phyloP scores from a whole-genome alignment of 2,888 invertebrate species.

The Zygogramma bicolorata region DNA sequence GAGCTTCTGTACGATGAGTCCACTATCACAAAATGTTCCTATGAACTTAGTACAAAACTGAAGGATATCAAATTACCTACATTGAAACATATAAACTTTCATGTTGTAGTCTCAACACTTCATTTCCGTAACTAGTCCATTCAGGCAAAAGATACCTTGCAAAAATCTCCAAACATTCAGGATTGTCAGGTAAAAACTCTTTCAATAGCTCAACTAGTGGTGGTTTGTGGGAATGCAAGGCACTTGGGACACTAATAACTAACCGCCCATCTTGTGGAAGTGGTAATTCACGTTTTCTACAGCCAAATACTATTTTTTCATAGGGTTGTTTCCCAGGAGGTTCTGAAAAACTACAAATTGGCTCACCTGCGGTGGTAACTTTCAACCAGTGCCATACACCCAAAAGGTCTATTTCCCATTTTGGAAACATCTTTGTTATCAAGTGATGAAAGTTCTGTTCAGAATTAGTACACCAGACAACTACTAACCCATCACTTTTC shows the following conservation, averaged over 20 bases:
- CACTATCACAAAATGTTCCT: neutral
- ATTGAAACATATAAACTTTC: constrained; percentile 66
- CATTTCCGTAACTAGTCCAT: constrained; percentile 89
- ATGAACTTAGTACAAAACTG: neutral
- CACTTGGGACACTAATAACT: constrained; percentile 88
- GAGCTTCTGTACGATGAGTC: too few relatives aligned
- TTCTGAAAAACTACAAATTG: constrained; percentile 70
- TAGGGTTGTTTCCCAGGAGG: constrained; percentile 86
- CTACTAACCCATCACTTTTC: constrained; percentile 76
- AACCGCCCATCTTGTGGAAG: constrained; percentile 70
- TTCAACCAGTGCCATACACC: constrained; percentile 93
- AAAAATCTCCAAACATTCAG: constrained; percentile 87
- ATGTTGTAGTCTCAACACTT: constrained; percentile 87
- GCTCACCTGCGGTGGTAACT: constrained; percentile 65
- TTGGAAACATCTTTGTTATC: constrained; percentile 78
- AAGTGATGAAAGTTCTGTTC: constrained; percentile 77
- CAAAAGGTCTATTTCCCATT: constrained; percentile 80
- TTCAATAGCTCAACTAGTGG: constrained; percentile 81
- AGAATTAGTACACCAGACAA: constrained; percentile 95
- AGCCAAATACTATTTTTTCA: constrained; percentile 81
- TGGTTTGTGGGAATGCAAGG: constrained; percentile 95
- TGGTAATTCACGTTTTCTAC: constrained; percentile 49
- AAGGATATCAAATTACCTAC: neutral
- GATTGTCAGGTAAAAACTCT: constrained; percentile 70
- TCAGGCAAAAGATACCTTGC: constrained; percentile 89